Evolutionary conservation across 2,888 invertebrate genomes (phyloP).

Genomic region (Drosophila histrio): DNA sequence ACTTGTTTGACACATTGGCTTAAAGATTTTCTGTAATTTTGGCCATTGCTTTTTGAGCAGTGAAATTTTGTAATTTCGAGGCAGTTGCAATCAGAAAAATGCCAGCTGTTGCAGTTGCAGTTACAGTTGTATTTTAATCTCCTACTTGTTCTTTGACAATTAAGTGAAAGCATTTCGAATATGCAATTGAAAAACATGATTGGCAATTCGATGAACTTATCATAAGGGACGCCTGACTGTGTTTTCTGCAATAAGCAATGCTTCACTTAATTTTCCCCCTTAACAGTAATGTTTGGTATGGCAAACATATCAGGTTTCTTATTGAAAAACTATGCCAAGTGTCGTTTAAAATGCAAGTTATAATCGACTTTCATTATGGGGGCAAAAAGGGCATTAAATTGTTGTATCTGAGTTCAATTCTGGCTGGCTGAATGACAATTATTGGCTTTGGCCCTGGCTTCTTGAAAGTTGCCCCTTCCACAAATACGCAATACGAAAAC

Average conservation of each 20-base stretch:
- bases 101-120: background rate
- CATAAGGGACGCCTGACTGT: background rate
- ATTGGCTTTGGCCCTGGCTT: slow-evolving; percentile 42
- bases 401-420: slow-evolving; percentile 15
- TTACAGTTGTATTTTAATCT: background rate
- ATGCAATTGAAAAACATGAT: too few species aligned
- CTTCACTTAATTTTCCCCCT: background rate
- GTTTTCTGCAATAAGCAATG: background rate
- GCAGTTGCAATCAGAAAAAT: background rate
- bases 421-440: slow-evolving; percentile 34
- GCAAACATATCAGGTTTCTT: background rate
- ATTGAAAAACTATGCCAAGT: background rate
- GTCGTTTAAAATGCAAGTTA: background rate
- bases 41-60: background rate
- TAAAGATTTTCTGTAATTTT: background rate
- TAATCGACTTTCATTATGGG: slow-evolving; percentile 6
- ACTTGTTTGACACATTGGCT: background rate
- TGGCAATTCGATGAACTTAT: background rate
- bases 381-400: background rate
- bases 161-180: background rate
- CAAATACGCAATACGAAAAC: slow-evolving; percentile 30
- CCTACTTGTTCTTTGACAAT: background rate
- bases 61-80: background rate
- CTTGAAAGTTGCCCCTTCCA: slow-evolving; percentile 4
- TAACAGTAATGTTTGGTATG: background rate